phyloP scores from a whole-genome alignment of 2,888 invertebrate genomes.

The Dendrolimus pini region DNA sequence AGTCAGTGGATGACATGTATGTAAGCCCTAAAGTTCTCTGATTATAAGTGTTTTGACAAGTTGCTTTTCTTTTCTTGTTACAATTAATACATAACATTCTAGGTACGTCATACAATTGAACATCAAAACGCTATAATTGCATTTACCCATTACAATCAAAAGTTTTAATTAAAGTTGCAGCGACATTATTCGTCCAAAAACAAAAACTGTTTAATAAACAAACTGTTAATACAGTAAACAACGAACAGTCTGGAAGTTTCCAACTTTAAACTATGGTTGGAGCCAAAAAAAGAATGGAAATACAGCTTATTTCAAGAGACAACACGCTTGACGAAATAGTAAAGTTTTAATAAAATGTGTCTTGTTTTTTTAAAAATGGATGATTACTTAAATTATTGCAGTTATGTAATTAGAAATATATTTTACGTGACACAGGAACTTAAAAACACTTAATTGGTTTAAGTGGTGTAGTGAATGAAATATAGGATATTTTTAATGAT shows the following conservation, averaged over 20 bases:
- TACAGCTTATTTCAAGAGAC: constrained; percentile 22
- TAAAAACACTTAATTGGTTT: no score
- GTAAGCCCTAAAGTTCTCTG: no score
- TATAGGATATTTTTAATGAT: no score
- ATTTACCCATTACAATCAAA: neutral
- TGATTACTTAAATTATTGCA: constrained; percentile 6
- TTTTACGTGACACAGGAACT: no score
- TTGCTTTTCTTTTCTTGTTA: no score
- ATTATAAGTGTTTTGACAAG: no score
- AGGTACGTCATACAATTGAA: no score
- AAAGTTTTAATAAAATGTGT: neutral
- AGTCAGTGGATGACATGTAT: no score
- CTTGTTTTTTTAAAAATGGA: neutral
- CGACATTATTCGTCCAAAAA: constrained; percentile 1
- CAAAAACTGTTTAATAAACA: neutral
- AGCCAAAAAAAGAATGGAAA: constrained; percentile 14
- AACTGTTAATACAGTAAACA: neutral
- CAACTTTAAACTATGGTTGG: neutral
- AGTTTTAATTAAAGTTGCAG: neutral
- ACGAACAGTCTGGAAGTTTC: neutral
- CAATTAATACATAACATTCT: no score
- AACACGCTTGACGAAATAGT: neutral
- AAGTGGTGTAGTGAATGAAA: no score
- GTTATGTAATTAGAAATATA: no score
- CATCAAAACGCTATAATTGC: no score